These are phyloP conservation scores for Polyommatus icarus DNA, from an alignment of 2,888 invertebrate species.

Conservation along the genomic window DNA sequence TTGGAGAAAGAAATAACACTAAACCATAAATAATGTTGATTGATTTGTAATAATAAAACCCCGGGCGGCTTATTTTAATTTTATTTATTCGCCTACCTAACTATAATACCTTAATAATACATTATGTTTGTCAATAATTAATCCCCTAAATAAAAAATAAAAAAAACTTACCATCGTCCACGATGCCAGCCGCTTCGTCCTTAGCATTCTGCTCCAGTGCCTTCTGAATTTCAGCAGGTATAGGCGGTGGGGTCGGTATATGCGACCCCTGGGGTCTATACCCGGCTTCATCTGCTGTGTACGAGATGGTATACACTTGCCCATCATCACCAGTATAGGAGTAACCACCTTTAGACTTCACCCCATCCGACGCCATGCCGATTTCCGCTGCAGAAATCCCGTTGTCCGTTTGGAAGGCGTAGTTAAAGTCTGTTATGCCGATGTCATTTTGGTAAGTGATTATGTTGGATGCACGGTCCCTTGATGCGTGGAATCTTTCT, in stretches of 20 bases:
- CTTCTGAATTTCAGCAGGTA: conserved; percentile 62
- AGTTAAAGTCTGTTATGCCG: conserved; percentile 57
- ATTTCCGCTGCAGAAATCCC: conserved; percentile 64
- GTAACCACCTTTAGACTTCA: conserved; percentile 63
- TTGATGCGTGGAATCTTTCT: conserved; percentile 48
- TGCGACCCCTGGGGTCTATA: conserved; percentile 64
- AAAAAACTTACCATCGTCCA: conserved; percentile 60
- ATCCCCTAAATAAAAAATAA: not conserved
- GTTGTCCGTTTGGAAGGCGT: conserved; percentile 65
- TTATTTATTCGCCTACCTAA: too few species aligned
- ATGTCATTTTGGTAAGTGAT: conserved; percentile 60
- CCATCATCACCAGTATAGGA: conserved; percentile 70
- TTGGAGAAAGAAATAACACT: too few species aligned
- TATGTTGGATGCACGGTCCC: conserved; percentile 55
- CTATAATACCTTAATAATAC: too few species aligned
- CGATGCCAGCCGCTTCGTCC: conserved; percentile 65
- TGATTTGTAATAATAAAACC: too few species aligned
- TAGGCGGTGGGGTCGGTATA: conserved; percentile 67
- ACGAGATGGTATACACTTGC: conserved; percentile 63
- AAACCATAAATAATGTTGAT: too few species aligned
- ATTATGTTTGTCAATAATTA: not conserved
- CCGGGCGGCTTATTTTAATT: too few species aligned
- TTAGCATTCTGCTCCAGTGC: conserved; percentile 64
- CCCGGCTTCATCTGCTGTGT: conserved; percentile 65
- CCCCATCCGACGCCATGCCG: conserved; percentile 58